Evolutionary conservation across 1,140 invertebrate genomes (phyloP).

Genomic region (Sinella curviseta): DNA sequence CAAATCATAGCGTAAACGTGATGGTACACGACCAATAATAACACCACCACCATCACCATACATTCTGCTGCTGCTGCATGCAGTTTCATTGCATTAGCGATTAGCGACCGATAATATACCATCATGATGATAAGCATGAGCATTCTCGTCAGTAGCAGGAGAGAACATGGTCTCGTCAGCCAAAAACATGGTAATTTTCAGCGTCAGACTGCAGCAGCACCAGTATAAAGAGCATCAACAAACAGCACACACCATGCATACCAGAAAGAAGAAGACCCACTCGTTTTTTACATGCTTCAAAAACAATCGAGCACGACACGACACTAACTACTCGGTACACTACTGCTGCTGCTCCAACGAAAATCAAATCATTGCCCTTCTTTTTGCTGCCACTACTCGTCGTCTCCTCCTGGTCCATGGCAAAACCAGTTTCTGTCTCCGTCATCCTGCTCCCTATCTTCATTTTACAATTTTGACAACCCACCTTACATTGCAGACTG

Average conservation of each 20-base stretch:
- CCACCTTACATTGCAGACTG: background rate
- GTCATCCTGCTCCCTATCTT: slow-evolving; percentile 20
- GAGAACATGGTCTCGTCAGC: too few relatives aligned
- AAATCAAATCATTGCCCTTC: slow-evolving; percentile 6
- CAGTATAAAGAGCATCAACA: too few relatives aligned
- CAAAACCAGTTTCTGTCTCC: slow-evolving; percentile 24
- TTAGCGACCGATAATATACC: too few relatives aligned
- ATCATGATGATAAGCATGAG: too few relatives aligned
- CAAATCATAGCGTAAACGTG: background rate
- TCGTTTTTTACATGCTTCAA: background rate
- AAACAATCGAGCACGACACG: slow-evolving; percentile 15
- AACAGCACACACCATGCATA: background rate
- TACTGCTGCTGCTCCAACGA: background rate
- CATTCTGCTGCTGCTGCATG: too few relatives aligned
- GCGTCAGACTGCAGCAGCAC: too few relatives aligned
- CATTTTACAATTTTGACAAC: slow-evolving; percentile 10
- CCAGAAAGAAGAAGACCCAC: background rate
- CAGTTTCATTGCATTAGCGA: too few relatives aligned
- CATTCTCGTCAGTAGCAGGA: too few relatives aligned
- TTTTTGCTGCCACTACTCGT: background rate
- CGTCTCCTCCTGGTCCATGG: background rate
- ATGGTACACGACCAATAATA: background rate
- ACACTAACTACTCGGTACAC: background rate
- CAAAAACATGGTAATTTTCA: too few relatives aligned
- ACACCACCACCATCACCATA: background rate